phyloP scores from a whole-genome alignment of 2,113 vertebrate genomes.

The Canis aureus region DNA sequence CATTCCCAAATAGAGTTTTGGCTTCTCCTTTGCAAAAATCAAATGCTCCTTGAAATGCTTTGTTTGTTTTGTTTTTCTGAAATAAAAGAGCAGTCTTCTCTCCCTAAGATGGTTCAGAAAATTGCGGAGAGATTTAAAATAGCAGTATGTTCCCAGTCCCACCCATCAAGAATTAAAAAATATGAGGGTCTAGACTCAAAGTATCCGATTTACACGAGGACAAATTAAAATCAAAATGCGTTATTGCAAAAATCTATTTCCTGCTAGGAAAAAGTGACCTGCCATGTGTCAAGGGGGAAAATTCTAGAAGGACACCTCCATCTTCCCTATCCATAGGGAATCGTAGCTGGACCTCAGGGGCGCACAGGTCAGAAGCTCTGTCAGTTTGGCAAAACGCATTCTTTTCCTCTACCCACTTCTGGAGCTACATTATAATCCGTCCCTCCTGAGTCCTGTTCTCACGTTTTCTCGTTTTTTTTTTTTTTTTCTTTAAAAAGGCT shows the following conservation, averaged over 20 bases:
- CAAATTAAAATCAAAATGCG: neutral
- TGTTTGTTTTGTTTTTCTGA: neutral
- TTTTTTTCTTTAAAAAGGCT: slow-evolving; percentile 5
- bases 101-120: neutral
- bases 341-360: neutral
- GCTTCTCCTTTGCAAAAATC: neutral
- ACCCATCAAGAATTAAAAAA: neutral
- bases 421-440: neutral
- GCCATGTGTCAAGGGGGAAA: neutral
- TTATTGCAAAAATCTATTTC: neutral
- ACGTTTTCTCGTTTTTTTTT: slow-evolving; percentile 32
- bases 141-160: neutral
- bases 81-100: neutral
- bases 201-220: neutral
- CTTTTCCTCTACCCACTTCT: neutral
- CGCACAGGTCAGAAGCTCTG: neutral
- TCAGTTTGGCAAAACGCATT: neutral
- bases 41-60: neutral
- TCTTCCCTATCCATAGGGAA: fast-evolving
- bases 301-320: neutral
- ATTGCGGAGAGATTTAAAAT: neutral
- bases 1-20: neutral
- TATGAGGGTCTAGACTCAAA: fast-evolving
- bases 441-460: slow-evolving; percentile 8
- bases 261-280: neutral